phyloP scores from a whole-genome alignment of 2,113 vertebrate genomes.

The Ursus arctos region DNA sequence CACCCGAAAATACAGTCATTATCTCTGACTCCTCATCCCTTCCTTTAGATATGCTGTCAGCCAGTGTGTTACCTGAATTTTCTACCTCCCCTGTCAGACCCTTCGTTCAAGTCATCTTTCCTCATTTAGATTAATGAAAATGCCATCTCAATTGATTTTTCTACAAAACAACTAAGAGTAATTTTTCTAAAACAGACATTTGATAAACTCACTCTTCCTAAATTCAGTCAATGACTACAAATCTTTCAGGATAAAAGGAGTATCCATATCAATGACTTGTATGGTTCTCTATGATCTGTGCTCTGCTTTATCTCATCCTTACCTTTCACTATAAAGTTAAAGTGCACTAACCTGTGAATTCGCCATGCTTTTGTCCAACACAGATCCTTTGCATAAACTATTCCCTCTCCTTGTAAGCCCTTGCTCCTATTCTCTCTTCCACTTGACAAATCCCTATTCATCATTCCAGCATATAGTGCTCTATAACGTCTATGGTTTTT shows the following conservation, averaged over 20 bases:
- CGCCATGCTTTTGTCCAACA: background rate
- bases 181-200: conserved; percentile 5
- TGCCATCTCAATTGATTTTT: background rate
- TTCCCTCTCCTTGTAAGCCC: background rate
- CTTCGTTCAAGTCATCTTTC: background rate
- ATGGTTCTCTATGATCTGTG: background rate
- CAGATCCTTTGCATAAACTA: background rate
- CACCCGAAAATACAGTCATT: background rate
- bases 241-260: background rate
- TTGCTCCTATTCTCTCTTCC: background rate
- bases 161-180: background rate
- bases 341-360: background rate
- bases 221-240: background rate
- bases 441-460: background rate
- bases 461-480: background rate
- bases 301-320: background rate
- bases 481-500: background rate
- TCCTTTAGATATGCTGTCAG: background rate
- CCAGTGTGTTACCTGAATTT: background rate
- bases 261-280: background rate
- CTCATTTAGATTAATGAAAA: conserved; percentile 14
- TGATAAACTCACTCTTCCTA: background rate
- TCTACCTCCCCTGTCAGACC: background rate
- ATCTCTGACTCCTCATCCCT: background rate
- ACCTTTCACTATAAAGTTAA: conserved; percentile 35